Evolutionary conservation across 2,797 vertebrate species (phyloP), one percentile per base, ranked within the genome.

Genomic region (Arrhamphus sclerolepis): DNA sequence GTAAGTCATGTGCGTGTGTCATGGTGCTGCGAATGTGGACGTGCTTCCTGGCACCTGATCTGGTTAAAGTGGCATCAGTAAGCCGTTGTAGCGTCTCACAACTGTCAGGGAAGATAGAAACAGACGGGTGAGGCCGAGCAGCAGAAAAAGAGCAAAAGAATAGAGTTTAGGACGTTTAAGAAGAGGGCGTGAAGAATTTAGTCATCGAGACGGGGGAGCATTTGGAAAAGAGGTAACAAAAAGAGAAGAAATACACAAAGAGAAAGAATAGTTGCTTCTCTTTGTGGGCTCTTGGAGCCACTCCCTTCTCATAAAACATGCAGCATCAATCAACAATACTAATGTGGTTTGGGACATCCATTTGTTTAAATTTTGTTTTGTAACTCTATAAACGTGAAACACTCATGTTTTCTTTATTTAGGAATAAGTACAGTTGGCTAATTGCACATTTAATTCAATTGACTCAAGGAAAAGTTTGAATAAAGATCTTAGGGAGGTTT

Each of bases 21-120:
- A 69, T 66, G 31, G 61, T 11, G 22, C 62, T 53, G 26, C 57
- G 66, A 70, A 69, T 73, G 80, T 31, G 66, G 61, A 64, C 72
- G 0, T 29, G 85, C 63, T 88, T 91, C 84, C 89, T 89, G 75
- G 83, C 83, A 85, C 86, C 67, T 68, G 81, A 89, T 84, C 85
- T 75, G 74, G 83, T 63, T 72, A 87, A 84, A 80, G 73, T 85
- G 78, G 82, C 84, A 81, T 72, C 75, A 51, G 67, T 61, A 38
- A 56, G 51, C 62, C 62, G 19, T 77, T 28, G 62, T 19, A 51
- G 62, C 58, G 61, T 55, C 76, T 72, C 66, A 68, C 67, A 51
- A 69, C 67, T 78, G 50, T 59, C 40, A 40, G 49, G 17, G 52
- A 48, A 66, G 11, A 29, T 8, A 17, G 10, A 75, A 54, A 39